A percentile compares a stretch with the other conserved stretches of the same genome.
Conservation (phyloP, 2,888 invertebrate genomes). For the Meandrusa payeni region DNA sequence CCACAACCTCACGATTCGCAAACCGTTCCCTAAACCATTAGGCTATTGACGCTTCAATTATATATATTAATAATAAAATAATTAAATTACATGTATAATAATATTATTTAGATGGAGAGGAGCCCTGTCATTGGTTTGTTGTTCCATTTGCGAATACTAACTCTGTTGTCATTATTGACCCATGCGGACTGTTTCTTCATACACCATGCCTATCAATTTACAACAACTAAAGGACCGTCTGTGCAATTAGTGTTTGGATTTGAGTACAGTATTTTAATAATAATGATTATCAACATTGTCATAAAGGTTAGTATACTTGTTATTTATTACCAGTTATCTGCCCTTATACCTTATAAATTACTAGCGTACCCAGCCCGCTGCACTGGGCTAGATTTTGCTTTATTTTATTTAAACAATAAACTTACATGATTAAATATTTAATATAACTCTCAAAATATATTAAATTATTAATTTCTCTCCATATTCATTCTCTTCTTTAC, state of each 20-base stretch:
- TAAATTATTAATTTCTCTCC: too few relatives aligned
- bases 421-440: too few relatives aligned
- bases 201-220: conserved; percentile 95
- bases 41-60: too few relatives aligned
- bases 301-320: conserved; percentile 87
- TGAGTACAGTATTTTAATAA: conserved; percentile 98
- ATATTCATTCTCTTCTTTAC: too few relatives aligned
- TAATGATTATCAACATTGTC: conserved; percentile 94
- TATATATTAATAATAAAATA: too few relatives aligned
- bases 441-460: too few relatives aligned
- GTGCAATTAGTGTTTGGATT: conserved; percentile 99
- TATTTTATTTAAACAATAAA: too few relatives aligned
- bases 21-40: too few relatives aligned
- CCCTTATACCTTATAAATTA: too few relatives aligned
- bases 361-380: too few relatives aligned
- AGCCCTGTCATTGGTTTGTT: conserved; percentile 97
- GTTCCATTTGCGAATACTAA: conserved; percentile 95
- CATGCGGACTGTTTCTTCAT: conserved; percentile 94
- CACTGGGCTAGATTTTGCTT: too few relatives aligned
- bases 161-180: conserved; percentile 90
- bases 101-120: conserved; percentile 93
- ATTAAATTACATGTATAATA: conserved; percentile 21
- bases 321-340: conserved; percentile 14
- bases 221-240: conserved; percentile 95
- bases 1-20: too few relatives aligned